Percentiles rank a stretch among this genome's conserved stretches.
These are phyloP conservation scores for Arvicanthis niloticus DNA, from an alignment of 2,113 vertebrate genomes.

Conservation along the genomic window DNA sequence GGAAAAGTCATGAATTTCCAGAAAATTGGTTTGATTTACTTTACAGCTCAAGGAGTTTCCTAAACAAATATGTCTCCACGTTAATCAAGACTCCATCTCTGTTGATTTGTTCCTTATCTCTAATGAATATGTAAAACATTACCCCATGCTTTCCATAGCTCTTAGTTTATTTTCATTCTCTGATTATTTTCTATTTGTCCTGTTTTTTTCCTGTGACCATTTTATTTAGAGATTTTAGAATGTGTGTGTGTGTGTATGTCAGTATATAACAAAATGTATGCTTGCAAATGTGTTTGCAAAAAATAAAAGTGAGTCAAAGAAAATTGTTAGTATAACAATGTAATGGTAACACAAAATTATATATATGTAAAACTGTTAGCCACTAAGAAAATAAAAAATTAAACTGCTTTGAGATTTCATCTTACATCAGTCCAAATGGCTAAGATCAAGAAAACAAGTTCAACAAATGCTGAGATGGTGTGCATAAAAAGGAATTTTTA, in stretches of 20 bases:
- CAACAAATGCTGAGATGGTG: not conserved
- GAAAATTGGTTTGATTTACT: not conserved
- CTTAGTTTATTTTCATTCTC: not conserved
- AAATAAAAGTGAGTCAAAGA: constrained; percentile 2
- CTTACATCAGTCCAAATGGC: not conserved
- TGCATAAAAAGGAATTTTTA: not conserved
- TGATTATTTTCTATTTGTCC: not conserved
- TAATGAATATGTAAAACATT: not conserved
- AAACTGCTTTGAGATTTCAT: not conserved
- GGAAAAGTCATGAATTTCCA: not conserved
- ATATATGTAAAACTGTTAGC: not conserved
- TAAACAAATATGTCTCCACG: not conserved
- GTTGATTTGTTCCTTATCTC: not conserved
- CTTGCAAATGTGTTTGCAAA: not conserved
- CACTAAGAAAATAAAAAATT: not conserved
- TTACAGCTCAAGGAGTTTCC: not conserved
- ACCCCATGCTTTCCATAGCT: not conserved
- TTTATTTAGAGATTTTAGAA: not conserved
- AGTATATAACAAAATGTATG: not conserved
- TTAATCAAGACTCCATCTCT: not conserved
- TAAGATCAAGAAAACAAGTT: not conserved
- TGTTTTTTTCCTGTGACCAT: not conserved
- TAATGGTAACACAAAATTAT: not conserved
- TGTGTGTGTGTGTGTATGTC: too few species aligned
- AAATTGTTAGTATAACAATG: not conserved